These are phyloP conservation scores for Napeogenes inachia DNA, from an alignment of 2,888 invertebrate species.

Conservation along the genomic window DNA sequence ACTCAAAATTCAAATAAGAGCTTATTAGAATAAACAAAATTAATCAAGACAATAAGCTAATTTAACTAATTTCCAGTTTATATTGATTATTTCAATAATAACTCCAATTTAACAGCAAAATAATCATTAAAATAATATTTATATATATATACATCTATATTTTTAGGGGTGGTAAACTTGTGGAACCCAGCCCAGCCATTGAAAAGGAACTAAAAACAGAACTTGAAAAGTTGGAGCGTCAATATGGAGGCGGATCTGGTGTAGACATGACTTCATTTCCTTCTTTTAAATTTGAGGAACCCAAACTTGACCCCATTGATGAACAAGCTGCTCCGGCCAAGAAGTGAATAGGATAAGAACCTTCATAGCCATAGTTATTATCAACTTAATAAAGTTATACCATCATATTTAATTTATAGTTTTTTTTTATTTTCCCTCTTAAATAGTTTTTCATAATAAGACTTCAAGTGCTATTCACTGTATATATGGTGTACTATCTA, in stretches of 20 bases:
- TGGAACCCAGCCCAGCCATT: conserved; percentile 87
- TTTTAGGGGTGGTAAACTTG: conserved; percentile 87
- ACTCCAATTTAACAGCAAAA: no score
- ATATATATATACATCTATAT: conserved; percentile 5
- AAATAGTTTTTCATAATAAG: not conserved
- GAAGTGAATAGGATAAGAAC: conserved; percentile 48
- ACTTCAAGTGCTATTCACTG: no score
- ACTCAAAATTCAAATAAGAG: not conserved
- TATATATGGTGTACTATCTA: no score
- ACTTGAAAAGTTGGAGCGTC: conserved; percentile 87
- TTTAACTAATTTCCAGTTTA: no score
- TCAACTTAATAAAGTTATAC: conserved; percentile 1
- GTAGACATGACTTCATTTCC: conserved; percentile 95
- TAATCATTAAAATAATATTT: not conserved
- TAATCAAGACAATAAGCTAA: no score
- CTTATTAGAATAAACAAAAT: no score
- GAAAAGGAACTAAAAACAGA: conserved; percentile 86
- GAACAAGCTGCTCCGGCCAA: conserved; percentile 50
- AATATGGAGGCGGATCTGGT: conserved; percentile 86
- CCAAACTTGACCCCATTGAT: conserved; percentile 82
- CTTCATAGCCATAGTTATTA: conserved; percentile 13
- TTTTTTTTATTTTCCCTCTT: not conserved
- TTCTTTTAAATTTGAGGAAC: conserved; percentile 86
- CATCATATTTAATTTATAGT: not conserved
- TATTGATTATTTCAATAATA: not conserved